Evolutionary conservation across 2,797 vertebrate genomes (phyloP), one percentile per base, ranked within the genome.

Genomic region (Spizella passerina): DNA sequence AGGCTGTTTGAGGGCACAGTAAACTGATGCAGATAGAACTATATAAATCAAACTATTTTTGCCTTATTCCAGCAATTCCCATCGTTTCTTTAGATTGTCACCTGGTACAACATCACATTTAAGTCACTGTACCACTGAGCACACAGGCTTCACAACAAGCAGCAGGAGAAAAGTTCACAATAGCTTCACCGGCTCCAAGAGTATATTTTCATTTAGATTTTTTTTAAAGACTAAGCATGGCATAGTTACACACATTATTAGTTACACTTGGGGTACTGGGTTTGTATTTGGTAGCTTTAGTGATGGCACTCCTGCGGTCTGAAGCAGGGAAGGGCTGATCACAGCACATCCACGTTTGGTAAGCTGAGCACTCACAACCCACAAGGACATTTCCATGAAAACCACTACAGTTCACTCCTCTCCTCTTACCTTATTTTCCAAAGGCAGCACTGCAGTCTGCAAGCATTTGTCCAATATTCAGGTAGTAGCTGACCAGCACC

Each of bases 91-190:
- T 86, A 32, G 34, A 24, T 56, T 43, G 39, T 23, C 14, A 59
- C 7, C 17, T 21, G 41, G 7, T 24, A 38, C 21, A 44, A 30
- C 29, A 47, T 3, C 0, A 0, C 16, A 26, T 24, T 20, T 56
- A 36, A 83, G 18, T 44, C 4, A 2, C 39, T 0, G 0, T 39
- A 16, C 14, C 7, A 22, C 13, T 38, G 13, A 60, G 52, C 14
- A 43, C 21, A 34, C 10, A 81, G 17, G 15, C 75, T 4, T 49
- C 76, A 49, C 18, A 64, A 52, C 14, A 41, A 66, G 11, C 21
- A 71, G 21, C 36, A 70, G 60, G 9, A 86, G 29, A 10, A 38
- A 44, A 52, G 39, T 7, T 64, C 47, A 34, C 30, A 36, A 4
- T 15, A 82, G 19, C 27, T 57, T 32, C 4, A 15, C 17, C 50